phyloP scores from a whole-genome alignment of 2,797 vertebrate species.

The Eutrigla gurnardus region DNA sequence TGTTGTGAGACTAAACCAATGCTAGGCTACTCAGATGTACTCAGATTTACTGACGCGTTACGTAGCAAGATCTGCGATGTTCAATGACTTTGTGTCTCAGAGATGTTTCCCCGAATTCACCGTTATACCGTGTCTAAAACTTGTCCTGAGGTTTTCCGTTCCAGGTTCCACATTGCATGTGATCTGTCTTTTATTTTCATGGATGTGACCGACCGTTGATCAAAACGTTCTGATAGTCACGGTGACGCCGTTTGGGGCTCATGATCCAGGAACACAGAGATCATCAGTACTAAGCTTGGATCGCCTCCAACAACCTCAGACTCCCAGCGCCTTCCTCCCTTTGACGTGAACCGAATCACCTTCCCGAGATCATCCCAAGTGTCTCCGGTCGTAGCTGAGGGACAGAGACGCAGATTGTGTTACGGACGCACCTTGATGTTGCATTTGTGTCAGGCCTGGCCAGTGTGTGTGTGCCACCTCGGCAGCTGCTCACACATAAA shows the following conservation, averaged over 20 bases:
- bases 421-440: conserved; percentile 68
- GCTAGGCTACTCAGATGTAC: no score
- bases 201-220: conserved; percentile 32
- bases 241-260: conserved; percentile 7
- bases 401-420: conserved; percentile 48
- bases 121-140: not conserved
- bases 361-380: conserved; percentile 56
- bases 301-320: conserved; percentile 13
- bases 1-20: not conserved
- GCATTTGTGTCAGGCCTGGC: conserved; percentile 54
- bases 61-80: not conserved
- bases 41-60: no score
- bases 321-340: conserved; percentile 24
- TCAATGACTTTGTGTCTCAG: not conserved
- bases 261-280: conserved; percentile 21
- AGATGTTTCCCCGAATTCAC: not conserved
- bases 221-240: conserved; percentile 32
- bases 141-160: not conserved
- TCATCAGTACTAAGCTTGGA: conserved; percentile 28
- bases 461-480: conserved; percentile 54
- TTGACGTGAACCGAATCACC: conserved; percentile 57
- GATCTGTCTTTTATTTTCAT: conserved; percentile 14
- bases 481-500: conserved; percentile 82
- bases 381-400: conserved; percentile 36
- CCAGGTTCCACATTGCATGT: conserved; percentile 8